A percentile compares a stretch with the other conserved stretches of the same genome.
These are phyloP conservation scores for Tetraneura akinire DNA, from an alignment of 1,140 invertebrate species.

Conservation along the genomic window DNA sequence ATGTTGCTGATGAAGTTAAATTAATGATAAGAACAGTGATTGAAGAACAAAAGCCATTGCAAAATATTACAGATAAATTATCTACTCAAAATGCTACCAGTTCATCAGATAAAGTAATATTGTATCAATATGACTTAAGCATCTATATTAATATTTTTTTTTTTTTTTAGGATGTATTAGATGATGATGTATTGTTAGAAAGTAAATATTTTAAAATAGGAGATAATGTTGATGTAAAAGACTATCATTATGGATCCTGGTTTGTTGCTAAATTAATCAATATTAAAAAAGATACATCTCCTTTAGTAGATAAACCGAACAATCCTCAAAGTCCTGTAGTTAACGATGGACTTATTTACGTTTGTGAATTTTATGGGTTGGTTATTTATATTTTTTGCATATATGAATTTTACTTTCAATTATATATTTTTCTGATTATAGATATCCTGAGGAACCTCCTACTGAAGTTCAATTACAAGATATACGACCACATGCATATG, in stretches of 20 bases:
- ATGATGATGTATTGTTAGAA: background rate
- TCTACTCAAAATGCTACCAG: background rate
- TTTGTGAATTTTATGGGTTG: conserved; percentile 2
- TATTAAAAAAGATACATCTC: conserved; percentile 53
- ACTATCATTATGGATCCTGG: conserved; percentile 66
- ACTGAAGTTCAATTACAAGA: conserved; percentile 59
- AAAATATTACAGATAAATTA: background rate
- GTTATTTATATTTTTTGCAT: too few relatives aligned
- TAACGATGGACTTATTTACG: conserved; percentile 56
- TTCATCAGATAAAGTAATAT: background rate
- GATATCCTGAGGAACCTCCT: conserved; percentile 50
- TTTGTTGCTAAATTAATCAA: conserved; percentile 65
- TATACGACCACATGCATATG: conserved; percentile 70
- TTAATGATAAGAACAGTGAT: conserved; percentile 62
- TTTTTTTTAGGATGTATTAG: background rate
- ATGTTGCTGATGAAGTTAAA: conserved; percentile 78
- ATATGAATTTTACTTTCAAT: too few relatives aligned
- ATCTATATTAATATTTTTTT: background rate
- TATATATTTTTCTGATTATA: too few relatives aligned
- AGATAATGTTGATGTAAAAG: conserved; percentile 72
- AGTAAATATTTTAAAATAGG: conserved; percentile 61
- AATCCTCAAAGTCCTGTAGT: conserved; percentile 59
- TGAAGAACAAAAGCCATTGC: background rate
- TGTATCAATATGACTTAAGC: background rate
- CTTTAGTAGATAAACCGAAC: conserved; percentile 60